phyloP scores from a whole-genome alignment of 2,113 vertebrate species.

The Nothocercus julius region DNA sequence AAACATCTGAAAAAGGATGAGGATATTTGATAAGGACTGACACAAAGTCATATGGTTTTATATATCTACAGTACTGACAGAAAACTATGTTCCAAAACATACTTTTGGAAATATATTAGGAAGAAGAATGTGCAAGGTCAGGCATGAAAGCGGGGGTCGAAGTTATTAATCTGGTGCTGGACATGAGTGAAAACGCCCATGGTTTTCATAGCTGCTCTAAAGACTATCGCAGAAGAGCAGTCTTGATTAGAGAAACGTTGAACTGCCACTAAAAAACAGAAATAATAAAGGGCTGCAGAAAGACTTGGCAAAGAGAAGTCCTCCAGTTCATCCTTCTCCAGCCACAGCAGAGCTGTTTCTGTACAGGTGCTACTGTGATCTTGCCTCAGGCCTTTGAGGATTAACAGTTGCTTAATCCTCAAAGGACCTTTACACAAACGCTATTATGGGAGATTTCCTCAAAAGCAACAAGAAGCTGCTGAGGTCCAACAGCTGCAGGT shows the following conservation, averaged over 20 bases:
- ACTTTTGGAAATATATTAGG: background rate
- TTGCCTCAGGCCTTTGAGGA: background rate
- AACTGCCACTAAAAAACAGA: background rate
- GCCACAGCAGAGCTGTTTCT: background rate
- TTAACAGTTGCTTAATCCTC: background rate
- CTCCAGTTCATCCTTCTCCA: background rate
- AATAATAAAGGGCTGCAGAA: background rate
- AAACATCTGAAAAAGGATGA: background rate
- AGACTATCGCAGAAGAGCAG: background rate
- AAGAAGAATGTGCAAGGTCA: background rate
- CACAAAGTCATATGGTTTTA: background rate
- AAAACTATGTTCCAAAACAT: background rate
- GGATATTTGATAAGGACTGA: background rate
- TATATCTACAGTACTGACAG: background rate
- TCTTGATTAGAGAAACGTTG: background rate
- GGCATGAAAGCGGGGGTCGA: background rate
- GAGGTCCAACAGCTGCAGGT: background rate
- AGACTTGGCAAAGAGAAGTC: background rate
- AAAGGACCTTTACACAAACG: background rate
- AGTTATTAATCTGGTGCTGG: background rate
- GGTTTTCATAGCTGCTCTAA: background rate
- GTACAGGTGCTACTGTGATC: background rate
- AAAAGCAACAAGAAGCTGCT: background rate
- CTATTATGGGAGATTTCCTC: background rate
- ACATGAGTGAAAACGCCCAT: accelerated